These are phyloP conservation scores for Crambe crambe DNA, from an alignment of 37 sponge, comb jelly and placozoan genomes.

Conservation along the genomic window DNA sequence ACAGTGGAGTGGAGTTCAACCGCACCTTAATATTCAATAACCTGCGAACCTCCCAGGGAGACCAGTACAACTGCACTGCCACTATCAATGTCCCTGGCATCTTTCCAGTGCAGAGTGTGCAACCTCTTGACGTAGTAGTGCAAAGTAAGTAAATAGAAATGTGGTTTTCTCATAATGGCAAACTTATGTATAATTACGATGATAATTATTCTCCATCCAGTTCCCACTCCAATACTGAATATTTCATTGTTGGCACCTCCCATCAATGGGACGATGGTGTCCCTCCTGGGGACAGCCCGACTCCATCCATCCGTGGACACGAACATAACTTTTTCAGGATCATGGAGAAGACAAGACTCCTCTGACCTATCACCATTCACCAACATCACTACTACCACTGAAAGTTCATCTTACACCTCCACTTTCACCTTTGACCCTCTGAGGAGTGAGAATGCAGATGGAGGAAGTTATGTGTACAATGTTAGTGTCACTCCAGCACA, in stretches of 20 bases:
- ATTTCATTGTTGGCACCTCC: neutral
- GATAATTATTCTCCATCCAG: neutral
- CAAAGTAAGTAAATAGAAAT: conserved; percentile 22
- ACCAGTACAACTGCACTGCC: no score
- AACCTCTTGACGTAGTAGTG: no score
- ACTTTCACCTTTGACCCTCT: no score
- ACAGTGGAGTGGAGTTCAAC: no score
- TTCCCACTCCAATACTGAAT: neutral
- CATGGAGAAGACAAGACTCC: conserved; percentile 1
- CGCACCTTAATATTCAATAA: no score
- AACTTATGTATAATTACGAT: no score
- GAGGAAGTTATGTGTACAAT: neutral
- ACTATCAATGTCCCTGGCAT: no score
- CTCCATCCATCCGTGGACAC: neutral
- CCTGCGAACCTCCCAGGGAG: no score
- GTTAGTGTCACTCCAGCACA: neutral
- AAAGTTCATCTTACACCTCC: neutral
- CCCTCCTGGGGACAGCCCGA: no score
- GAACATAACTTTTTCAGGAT: conserved; percentile 3
- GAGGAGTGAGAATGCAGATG: no score
- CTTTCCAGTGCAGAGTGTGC: no score
- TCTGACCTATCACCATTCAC: neutral
- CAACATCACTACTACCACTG: neutral
- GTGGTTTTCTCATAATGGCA: no score
- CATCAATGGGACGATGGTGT: conserved; percentile 7